Evolutionary conservation across 2,797 vertebrate genomes (phyloP).

Genomic region (Loris lydekkerianus): DNA sequence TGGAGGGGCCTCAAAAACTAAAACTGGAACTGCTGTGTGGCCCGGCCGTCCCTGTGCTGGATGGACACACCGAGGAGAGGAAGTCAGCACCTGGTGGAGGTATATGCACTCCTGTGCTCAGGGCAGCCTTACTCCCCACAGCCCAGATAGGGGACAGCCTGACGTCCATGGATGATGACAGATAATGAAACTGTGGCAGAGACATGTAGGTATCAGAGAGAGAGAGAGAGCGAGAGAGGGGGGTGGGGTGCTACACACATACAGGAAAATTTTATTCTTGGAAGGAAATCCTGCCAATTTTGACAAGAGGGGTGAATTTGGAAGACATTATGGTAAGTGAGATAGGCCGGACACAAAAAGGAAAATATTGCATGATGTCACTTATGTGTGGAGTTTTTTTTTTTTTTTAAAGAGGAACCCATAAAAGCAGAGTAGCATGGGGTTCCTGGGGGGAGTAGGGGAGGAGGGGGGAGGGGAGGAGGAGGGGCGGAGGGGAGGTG

Average conservation of each 20-base stretch:
- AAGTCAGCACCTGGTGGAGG: not conserved
- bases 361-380: not conserved
- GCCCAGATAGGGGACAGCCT: not conserved
- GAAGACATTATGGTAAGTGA: not conserved
- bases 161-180: too few species aligned
- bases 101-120: fast-evolving
- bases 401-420: too few species aligned
- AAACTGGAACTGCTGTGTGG: not conserved
- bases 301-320: not conserved
- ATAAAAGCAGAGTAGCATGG: not conserved
- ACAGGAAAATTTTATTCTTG: not conserved
- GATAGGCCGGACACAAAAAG: not conserved
- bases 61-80: not conserved
- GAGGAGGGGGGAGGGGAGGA: too few species aligned
- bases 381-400: not conserved
- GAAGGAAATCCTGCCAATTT: too few species aligned
- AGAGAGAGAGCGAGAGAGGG: too few species aligned
- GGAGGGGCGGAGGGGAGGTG: too few species aligned
- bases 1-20: not conserved
- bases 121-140: too few species aligned
- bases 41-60: not conserved
- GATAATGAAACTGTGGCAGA: not conserved
- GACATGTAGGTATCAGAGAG: too few species aligned
- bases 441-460: fast-evolving
- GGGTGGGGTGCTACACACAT: too few species aligned